A percentile compares a stretch with the other conserved stretches of the same genome.
phyloP scores from a whole-genome alignment of 2,113 vertebrate genomes.

The Rhea americana region DNA sequence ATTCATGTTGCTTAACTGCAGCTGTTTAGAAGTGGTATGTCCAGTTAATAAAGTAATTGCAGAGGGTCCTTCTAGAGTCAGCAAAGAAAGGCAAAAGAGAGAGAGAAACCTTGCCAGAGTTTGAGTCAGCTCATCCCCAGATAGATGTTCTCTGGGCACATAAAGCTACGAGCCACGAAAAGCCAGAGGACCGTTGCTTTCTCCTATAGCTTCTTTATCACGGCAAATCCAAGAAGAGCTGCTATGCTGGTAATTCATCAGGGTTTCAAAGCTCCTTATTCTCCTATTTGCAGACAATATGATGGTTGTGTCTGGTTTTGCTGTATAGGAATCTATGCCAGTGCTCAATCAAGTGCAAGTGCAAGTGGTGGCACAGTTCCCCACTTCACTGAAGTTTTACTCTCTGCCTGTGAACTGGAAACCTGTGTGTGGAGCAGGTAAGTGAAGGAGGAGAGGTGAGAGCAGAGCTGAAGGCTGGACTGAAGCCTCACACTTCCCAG shows the following conservation, averaged over 20 bases:
- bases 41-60: not conserved
- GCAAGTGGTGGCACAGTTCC: accelerated
- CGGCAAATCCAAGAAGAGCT: not conserved
- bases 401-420: no score
- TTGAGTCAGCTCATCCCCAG: not conserved
- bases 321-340: not conserved
- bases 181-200: not conserved
- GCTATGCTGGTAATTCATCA: not conserved
- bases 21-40: not conserved
- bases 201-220: not conserved
- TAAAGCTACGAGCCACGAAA: accelerated
- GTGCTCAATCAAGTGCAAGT: not conserved
- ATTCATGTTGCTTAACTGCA: not conserved
- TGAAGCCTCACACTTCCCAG: not conserved
- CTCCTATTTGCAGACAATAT: not conserved
- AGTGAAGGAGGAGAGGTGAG: not conserved
- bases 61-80: not conserved
- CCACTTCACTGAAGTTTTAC: not conserved
- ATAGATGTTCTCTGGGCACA: not conserved
- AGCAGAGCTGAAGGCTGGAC: not conserved
- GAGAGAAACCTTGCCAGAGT: not conserved
- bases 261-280: not conserved
- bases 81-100: not conserved
- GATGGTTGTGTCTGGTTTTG: not conserved
- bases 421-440: accelerated